phyloP scores from a whole-genome alignment of 1,140 invertebrate genomes.

The Philopotamus ludificatus region DNA sequence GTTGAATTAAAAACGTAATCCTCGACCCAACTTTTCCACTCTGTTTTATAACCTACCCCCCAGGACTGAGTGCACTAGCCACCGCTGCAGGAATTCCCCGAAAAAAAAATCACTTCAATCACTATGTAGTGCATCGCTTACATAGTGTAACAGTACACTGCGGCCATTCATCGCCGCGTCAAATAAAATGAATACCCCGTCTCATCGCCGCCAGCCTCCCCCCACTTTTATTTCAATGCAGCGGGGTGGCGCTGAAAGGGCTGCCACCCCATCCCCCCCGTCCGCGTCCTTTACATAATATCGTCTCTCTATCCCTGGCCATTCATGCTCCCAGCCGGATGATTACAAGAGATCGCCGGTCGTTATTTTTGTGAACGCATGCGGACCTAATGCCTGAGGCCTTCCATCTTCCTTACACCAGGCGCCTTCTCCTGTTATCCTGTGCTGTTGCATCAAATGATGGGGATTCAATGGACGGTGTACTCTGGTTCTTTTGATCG shows the following conservation, averaged over 20 bases:
- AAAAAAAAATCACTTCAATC: conserved; percentile 16
- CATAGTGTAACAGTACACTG: not conserved
- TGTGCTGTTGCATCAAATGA: too few species aligned
- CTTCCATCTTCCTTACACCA: too few species aligned
- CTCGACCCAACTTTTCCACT: too few species aligned
- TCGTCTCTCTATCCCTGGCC: too few species aligned
- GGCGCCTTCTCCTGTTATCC: too few species aligned
- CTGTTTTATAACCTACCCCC: not conserved
- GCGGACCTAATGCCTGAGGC: conserved; percentile 47
- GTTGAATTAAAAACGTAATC: too few species aligned
- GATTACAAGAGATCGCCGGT: conserved; percentile 42
- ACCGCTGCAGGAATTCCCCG: not conserved
- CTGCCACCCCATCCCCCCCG: conserved; percentile 8
- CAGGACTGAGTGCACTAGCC: not conserved
- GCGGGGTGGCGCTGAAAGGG: conserved; percentile 31
- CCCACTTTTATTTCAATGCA: conserved; percentile 34
- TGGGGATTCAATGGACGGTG: too few species aligned
- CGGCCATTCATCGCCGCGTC: conserved; percentile 1
- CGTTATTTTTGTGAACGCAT: conserved; percentile 58
- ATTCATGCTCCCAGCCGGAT: conserved; percentile 19
- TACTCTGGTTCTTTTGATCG: too few species aligned
- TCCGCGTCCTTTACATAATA: conserved; percentile 37
- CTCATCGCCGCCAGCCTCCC: not conserved
- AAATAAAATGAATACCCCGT: conserved; percentile 9
- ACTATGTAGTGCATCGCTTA: not conserved